Percentiles rank a stretch among this genome's conserved stretches.
Evolutionary conservation across 2,888 invertebrate species (phyloP).

Genomic region (Hemithea aestivaria): DNA sequence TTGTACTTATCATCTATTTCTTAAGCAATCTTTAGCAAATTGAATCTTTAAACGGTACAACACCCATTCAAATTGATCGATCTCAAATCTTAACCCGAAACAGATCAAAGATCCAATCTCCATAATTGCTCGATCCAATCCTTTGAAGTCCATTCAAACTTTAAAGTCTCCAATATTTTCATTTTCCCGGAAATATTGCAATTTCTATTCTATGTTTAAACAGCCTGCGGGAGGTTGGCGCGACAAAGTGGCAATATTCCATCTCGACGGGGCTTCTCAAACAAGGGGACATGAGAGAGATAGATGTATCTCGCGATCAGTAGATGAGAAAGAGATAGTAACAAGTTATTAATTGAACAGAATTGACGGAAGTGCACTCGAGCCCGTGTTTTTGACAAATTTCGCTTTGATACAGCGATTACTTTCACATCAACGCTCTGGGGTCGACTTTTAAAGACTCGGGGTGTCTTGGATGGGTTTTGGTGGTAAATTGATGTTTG

Average conservation of each 20-base stretch:
- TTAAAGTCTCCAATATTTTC: constrained; percentile 57
- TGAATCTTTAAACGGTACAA: no score
- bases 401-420: constrained; percentile 77
- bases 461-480: constrained; percentile 40
- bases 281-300: constrained; percentile 67
- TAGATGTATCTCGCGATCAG: constrained; percentile 25
- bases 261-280: constrained; percentile 75
- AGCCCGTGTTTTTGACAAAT: constrained; percentile 78
- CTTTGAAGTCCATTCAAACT: constrained; percentile 37
- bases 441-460: constrained; percentile 53
- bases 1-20: no score
- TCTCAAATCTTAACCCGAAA: neutral
- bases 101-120: neutral
- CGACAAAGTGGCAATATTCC: constrained; percentile 79
- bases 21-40: no score
- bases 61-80: no score
- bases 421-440: constrained; percentile 71
- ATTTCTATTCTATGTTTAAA: constrained; percentile 61
- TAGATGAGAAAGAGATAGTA: constrained; percentile 40
- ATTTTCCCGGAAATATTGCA: constrained; percentile 65
- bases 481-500: constrained; percentile 34
- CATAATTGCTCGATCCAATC: constrained; percentile 9
- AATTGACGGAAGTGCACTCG: constrained; percentile 75
- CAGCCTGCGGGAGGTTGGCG: constrained; percentile 66
- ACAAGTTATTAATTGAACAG: constrained; percentile 75